Evolutionary conservation across 2,888 invertebrate genomes (phyloP).

Genomic region (Phanerotoma sp.): DNA sequence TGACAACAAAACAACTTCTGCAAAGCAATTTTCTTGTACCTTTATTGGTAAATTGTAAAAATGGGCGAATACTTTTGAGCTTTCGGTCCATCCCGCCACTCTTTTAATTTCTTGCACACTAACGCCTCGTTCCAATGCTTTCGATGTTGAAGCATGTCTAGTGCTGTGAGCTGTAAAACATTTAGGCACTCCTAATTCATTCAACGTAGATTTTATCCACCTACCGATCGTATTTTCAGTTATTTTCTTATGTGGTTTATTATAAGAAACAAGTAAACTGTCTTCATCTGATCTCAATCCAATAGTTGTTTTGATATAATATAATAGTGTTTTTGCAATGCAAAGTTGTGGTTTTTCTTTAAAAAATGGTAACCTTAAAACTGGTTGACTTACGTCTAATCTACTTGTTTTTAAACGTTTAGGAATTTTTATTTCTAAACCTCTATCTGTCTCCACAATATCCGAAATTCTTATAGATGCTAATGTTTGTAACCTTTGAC

Average conservation of each 20-base stretch:
- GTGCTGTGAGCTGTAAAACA: slow-evolving; percentile 26
- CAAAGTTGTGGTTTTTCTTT: slow-evolving; percentile 8
- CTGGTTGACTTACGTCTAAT: slow-evolving; percentile 12
- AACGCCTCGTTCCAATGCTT: slow-evolving; percentile 15
- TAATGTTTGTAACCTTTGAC: slow-evolving; percentile 28
- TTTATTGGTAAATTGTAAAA: slow-evolving; percentile 23
- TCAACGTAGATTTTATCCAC: slow-evolving; percentile 22
- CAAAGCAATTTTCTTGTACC: neutral
- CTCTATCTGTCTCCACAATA: neutral
- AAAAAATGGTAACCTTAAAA: slow-evolving; percentile 18
- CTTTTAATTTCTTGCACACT: slow-evolving; percentile 17
- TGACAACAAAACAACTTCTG: neutral
- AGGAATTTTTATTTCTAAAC: slow-evolving; percentile 24
- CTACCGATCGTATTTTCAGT: slow-evolving; percentile 17
- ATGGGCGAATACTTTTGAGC: slow-evolving; percentile 11
- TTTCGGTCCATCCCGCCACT: slow-evolving; percentile 19
- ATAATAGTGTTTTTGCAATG: slow-evolving; percentile 9
- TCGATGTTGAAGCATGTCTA: slow-evolving; percentile 23
- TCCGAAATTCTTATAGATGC: slow-evolving; percentile 7
- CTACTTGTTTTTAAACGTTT: slow-evolving; percentile 28
- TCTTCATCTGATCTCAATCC: slow-evolving; percentile 6
- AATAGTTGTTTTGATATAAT: slow-evolving; percentile 14
- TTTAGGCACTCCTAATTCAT: slow-evolving; percentile 11
- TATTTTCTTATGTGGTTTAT: slow-evolving; percentile 20
- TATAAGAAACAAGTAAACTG: slow-evolving; percentile 19